These are phyloP conservation scores for Gari tellinella DNA, from an alignment of 2,888 invertebrate species.

Conservation along the genomic window DNA sequence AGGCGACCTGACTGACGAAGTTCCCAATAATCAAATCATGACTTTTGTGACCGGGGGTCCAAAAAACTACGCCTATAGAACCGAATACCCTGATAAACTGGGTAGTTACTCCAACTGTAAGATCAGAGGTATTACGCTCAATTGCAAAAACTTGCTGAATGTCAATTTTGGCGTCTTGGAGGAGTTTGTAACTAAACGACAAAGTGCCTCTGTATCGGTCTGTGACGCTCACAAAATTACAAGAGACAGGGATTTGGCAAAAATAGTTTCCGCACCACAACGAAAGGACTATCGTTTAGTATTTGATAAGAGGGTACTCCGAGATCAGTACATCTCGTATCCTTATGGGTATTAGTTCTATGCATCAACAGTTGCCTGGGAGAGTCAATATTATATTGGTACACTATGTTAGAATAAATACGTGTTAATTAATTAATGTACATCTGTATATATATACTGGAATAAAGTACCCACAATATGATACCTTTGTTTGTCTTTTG, in stretches of 20 bases:
- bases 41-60: no score
- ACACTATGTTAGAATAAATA: no score
- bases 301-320: constrained; percentile 21
- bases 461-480: no score
- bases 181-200: constrained; percentile 4
- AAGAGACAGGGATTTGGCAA: constrained; percentile 10
- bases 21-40: no score
- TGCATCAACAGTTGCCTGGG: no score
- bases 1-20: no score
- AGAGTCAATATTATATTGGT: no score
- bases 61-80: constrained; percentile 21
- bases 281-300: constrained; percentile 20
- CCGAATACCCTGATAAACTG: constrained; percentile 12
- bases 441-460: no score
- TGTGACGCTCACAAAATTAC: constrained; percentile 6
- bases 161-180: constrained; percentile 14
- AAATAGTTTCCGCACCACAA: constrained; percentile 11
- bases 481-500: no score
- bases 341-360: no score
- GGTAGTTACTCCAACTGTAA: constrained; percentile 20
- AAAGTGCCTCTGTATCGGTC: constrained; percentile 78
- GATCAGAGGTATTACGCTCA: constrained; percentile 20
- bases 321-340: constrained; percentile 11
- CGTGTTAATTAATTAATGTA: no score
- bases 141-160: constrained; percentile 12